Conservation (phyloP, 2,113 vertebrate species). For the Lophochroa leadbeateri region DNA sequence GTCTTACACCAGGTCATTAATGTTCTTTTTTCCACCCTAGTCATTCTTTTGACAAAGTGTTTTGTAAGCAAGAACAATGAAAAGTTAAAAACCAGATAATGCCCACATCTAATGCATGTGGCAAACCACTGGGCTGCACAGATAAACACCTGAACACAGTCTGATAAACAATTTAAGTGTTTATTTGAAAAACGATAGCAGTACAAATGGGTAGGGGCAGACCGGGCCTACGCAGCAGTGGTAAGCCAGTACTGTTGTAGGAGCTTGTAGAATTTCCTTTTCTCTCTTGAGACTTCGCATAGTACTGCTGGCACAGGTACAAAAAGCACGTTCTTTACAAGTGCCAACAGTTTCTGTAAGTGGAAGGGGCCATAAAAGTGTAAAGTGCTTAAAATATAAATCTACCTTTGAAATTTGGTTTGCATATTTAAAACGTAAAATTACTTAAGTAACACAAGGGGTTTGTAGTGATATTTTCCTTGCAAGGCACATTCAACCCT, state of each 20-base stretch:
- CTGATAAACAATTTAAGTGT: constrained; percentile 47
- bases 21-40: accelerated
- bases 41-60: neutral
- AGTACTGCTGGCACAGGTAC: neutral
- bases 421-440: neutral
- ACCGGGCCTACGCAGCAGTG: neutral
- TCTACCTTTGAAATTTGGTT: neutral
- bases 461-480: neutral
- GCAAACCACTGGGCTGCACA: neutral
- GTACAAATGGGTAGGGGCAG: constrained; percentile 32
- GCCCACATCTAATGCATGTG: neutral
- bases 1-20: neutral
- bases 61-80: neutral
- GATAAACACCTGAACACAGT: neutral
- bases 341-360: neutral
- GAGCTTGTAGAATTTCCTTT: neutral
- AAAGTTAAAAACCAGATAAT: neutral
- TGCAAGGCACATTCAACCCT: neutral
- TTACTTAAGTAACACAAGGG: neutral
- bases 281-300: neutral
- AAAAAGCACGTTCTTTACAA: constrained; percentile 3
- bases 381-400: constrained; percentile 62
- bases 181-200: constrained; percentile 56
- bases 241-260: neutral
- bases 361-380: neutral